Conservation (phyloP, 2,113 vertebrate genomes). For the Hippocampus zosterae region DNA sequence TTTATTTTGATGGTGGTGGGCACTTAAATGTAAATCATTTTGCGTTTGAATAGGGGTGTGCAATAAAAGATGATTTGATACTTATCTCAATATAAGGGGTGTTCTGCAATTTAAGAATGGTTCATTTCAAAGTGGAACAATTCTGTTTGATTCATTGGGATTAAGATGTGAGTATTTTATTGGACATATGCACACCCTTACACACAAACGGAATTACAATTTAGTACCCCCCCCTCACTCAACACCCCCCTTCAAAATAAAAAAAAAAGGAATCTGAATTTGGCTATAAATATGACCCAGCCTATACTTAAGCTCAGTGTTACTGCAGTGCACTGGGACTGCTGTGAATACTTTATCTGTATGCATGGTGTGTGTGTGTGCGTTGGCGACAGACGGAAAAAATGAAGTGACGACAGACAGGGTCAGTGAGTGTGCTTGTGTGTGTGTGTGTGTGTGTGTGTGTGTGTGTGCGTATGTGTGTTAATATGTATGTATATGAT, state of each 20-base stretch:
- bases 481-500: slow-evolving; percentile 27
- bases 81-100: no score
- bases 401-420: slow-evolving; percentile 24
- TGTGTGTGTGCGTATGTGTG: slow-evolving; percentile 6
- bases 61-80: no score
- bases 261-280: slow-evolving; percentile 19
- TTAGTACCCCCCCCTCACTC: background rate
- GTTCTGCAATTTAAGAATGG: no score
- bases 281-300: slow-evolving; percentile 21
- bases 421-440: slow-evolving; percentile 17
- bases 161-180: no score
- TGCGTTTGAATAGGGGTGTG: no score
- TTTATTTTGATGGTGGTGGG: no score
- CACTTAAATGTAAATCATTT: no score
- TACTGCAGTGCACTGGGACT: slow-evolving; percentile 46
- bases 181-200: background rate
- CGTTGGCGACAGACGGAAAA: slow-evolving; percentile 22
- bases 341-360: slow-evolving; percentile 52
- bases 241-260: background rate
- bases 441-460: slow-evolving; percentile 8
- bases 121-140: no score
- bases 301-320: slow-evolving; percentile 41
- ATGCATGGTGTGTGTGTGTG: slow-evolving; percentile 45
- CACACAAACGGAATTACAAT: background rate
- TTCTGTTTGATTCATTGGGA: no score